Base-by-base conservation (phyloP, 2,113 vertebrate species). In the Actinemys pallida region DNA sequence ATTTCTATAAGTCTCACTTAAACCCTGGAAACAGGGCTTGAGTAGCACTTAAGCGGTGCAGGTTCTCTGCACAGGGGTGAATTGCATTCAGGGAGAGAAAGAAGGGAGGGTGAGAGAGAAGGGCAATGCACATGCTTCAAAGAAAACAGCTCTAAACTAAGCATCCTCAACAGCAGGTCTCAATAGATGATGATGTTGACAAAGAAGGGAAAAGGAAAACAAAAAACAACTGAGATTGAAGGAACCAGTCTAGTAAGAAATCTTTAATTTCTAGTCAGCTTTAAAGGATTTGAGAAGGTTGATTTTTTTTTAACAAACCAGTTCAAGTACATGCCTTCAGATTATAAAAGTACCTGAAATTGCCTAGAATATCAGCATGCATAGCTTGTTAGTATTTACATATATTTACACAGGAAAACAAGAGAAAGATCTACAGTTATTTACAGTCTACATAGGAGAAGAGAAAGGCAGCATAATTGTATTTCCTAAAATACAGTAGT, bases 281-380 rank as follows among this genome's bases (percentile, higher is more conserved):
- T 98, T 97, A 97, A 98, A 98, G 98, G 96, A 93, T 97, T 98
- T 96, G 93, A 97, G 98, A 97, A 97, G 96, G 96, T 92, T 97
- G 97, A 97, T 95, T 97, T 25, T 53, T 90, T 98, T 98, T 98
- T 98, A 98, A 98, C 98, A 98, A 98, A 98, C 98, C 97, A 97
- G 97, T 96, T 95, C 97, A 97, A 98, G 98, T 98, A 98, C 99
- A 99, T 99, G 99, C 99, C 99, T 98, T 98, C 97, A 97, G 98
- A 99, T 99, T 99, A 99, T 98, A 99, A 99, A 99, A 99, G 99
- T 99, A 99, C 99, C 99, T 99, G 99, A 99, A 99, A 99, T 99
- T 98, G 98, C 98, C 98, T 99, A 99, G 99, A 98, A 98, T 99
- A 98, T 99, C 98, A 99, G 98, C 99, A 99, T 99, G 99, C 99